Evolutionary conservation across 2,113 vertebrate species (phyloP).

Genomic region (Lasiurus borealis): DNA sequence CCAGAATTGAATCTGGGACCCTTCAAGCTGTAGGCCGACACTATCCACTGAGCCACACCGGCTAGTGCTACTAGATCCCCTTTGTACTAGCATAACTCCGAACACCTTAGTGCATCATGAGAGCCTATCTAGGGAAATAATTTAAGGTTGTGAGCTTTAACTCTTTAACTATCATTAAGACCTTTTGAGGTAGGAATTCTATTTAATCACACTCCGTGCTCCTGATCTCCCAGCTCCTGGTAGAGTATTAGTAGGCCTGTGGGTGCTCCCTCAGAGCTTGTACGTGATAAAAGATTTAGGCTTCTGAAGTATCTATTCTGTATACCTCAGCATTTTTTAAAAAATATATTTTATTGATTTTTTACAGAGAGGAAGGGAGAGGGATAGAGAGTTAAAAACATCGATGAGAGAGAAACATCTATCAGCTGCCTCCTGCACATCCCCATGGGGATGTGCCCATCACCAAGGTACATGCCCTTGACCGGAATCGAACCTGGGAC

Average conservation of each 20-base stretch:
- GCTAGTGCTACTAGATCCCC: neutral
- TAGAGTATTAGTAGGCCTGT: neutral
- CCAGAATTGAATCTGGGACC: too few species aligned
- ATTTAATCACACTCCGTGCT: neutral
- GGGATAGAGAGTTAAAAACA: too few species aligned
- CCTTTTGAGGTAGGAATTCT: constrained; percentile 7
- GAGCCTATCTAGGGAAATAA: neutral
- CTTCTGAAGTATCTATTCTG: neutral
- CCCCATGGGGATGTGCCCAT: too few species aligned
- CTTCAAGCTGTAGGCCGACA: too few species aligned
- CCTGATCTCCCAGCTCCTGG: neutral
- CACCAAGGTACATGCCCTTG: too few species aligned
- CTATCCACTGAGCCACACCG: too few species aligned
- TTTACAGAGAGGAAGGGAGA: too few species aligned
- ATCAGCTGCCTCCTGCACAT: too few species aligned
- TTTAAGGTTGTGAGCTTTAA: neutral
- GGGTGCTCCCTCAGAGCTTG: neutral
- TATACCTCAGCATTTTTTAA: neutral
- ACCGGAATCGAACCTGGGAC: too few species aligned
- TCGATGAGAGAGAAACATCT: too few species aligned
- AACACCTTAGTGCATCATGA: neutral
- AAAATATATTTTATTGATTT: too few species aligned
- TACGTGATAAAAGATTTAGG: neutral
- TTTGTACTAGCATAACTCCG: neutral
- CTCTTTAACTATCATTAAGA: neutral